These are phyloP conservation scores for Agonum fuliginosum DNA, from an alignment of 2,888 invertebrate genomes.

Conservation along the genomic window DNA sequence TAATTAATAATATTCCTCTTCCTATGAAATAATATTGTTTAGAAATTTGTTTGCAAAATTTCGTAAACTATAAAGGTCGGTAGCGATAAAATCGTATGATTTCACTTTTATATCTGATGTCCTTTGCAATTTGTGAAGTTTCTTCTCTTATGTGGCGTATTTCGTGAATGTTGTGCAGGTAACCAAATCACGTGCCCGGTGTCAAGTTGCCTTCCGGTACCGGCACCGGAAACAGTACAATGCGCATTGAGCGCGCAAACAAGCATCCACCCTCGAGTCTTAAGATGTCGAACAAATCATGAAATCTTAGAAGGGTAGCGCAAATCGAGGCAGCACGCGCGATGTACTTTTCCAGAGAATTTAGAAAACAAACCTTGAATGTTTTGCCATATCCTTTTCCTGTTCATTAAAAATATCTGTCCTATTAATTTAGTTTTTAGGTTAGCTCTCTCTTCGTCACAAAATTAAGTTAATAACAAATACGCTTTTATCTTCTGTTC, in stretches of 20 bases:
- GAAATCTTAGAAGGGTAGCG: too few species aligned
- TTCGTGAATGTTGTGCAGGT: background rate
- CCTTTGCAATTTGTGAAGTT: too few species aligned
- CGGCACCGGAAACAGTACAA: conserved; percentile 31
- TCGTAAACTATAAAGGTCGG: conserved; percentile 43
- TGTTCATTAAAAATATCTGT: background rate
- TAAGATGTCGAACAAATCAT: too few species aligned
- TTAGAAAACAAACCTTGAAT: background rate
- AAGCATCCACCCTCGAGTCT: conserved; percentile 4
- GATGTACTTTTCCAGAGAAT: background rate
- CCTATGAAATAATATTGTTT: conserved; percentile 16
- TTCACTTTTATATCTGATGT: conserved; percentile 42
- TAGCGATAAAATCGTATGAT: conserved; percentile 29
- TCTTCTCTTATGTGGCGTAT: too few species aligned
- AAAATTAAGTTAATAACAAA: too few species aligned
- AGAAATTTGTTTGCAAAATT: conserved; percentile 13
- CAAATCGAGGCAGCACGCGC: too few species aligned
- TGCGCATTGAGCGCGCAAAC: conserved; percentile 29
- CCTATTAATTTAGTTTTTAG: too few species aligned
- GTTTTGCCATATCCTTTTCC: conserved; percentile 39
- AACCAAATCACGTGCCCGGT: conserved; percentile 46
- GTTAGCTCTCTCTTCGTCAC: too few species aligned
- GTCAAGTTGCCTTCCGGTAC: conserved; percentile 40
- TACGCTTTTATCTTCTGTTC: too few species aligned
- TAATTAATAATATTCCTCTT: conserved; percentile 12